Evolutionary conservation across 1,140 invertebrate species (phyloP).

Genomic region (Drosophila fuyamai): DNA sequence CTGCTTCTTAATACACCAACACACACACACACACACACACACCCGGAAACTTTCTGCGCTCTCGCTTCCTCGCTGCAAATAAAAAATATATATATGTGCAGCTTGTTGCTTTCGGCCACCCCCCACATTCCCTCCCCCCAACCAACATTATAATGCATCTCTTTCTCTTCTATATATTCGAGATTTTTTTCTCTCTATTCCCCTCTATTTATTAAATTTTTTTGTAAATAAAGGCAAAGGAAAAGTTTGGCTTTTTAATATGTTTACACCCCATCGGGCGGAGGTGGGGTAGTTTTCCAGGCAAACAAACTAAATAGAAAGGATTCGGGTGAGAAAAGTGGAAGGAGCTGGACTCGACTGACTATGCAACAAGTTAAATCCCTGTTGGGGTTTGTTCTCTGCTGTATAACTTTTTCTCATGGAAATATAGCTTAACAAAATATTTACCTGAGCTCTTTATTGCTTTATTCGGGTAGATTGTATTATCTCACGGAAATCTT

Average conservation of each 20-base stretch:
- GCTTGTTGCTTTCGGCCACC: constrained; percentile 48
- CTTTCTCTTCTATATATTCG: constrained; percentile 52
- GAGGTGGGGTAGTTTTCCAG: constrained; percentile 6
- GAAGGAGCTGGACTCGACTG: neutral
- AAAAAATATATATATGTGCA: constrained; percentile 22
- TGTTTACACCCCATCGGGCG: constrained; percentile 42
- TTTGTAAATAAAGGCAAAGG: constrained; percentile 46
- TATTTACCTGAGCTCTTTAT: constrained; percentile 36
- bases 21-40: constrained; percentile 36
- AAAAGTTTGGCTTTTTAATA: constrained; percentile 62
- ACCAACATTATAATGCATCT: constrained; percentile 40
- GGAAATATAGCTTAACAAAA: constrained; percentile 31
- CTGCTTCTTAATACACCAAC: constrained; percentile 63
- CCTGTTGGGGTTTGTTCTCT: constrained; percentile 30
- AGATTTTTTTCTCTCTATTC: constrained; percentile 23
- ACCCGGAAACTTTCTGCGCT: constrained; percentile 41
- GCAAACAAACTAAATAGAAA: constrained; percentile 32
- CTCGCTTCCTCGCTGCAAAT: constrained; percentile 4
- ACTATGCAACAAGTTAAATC: constrained; percentile 49
- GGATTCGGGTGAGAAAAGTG: neutral
- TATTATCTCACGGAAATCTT: constrained; percentile 2
- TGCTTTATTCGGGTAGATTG: constrained; percentile 15
- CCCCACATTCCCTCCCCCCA: neutral
- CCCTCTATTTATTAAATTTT: constrained; percentile 30
- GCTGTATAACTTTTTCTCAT: constrained; percentile 26